These are phyloP conservation scores for Diachasma alloeum DNA, from an alignment of 1,140 invertebrate species.

Conservation along the genomic window DNA sequence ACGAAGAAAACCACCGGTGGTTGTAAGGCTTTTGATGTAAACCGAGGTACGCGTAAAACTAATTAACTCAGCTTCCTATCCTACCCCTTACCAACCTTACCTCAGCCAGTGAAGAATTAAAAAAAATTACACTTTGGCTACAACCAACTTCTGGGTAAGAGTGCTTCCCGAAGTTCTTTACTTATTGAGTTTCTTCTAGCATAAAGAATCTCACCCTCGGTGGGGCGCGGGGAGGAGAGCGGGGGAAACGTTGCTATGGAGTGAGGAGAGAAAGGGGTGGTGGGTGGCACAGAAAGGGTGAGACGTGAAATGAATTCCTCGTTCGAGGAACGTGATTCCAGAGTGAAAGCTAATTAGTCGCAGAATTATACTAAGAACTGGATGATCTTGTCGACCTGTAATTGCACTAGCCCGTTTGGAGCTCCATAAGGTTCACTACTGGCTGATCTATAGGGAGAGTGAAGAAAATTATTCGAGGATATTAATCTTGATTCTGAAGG, in stretches of 20 bases:
- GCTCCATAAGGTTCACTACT: neutral
- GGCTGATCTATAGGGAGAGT: neutral
- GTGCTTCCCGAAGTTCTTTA: conserved; percentile 2
- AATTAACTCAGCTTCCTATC: neutral
- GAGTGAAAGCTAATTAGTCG: conserved; percentile 3
- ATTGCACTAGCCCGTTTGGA: neutral
- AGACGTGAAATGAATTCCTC: conserved; percentile 21
- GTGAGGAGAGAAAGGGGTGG: neutral
- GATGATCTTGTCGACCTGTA: neutral
- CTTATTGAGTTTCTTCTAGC: conserved; percentile 6
- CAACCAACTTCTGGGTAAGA: neutral
- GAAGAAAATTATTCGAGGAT: neutral
- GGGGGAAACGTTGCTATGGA: neutral
- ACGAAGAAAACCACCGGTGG: neutral
- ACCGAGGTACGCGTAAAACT: neutral
- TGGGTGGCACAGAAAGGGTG: neutral
- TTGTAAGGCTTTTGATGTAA: neutral
- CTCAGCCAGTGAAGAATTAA: neutral
- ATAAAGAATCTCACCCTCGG: neutral
- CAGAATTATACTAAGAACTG: neutral
- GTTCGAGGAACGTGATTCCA: conserved; percentile 1
- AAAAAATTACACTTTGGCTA: conserved; percentile 1
- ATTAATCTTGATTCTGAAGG: neutral
- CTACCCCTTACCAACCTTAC: neutral
- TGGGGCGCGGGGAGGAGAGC: neutral